phyloP scores from a whole-genome alignment of 2,113 vertebrate genomes.

The Pseudorhombus dupliciocellatus region DNA sequence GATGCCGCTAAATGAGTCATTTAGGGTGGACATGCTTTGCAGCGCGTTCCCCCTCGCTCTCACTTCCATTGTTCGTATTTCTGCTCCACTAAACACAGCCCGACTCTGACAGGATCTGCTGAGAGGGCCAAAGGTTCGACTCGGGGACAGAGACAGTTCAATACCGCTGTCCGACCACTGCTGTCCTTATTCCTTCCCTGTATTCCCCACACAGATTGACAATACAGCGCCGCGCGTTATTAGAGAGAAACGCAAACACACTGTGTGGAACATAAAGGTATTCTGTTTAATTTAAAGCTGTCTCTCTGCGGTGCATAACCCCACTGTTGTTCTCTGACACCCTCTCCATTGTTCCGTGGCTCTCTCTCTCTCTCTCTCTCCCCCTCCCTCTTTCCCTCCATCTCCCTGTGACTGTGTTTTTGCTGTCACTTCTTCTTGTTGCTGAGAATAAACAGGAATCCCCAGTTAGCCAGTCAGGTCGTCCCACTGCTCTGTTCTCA shows the following conservation, averaged over 20 bases:
- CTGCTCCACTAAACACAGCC: constrained; percentile 57
- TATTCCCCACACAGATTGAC: background rate
- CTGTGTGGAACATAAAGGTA: background rate
- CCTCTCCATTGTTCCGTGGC: background rate
- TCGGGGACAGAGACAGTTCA: constrained; percentile 13
- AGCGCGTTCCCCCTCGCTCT: constrained; percentile 5
- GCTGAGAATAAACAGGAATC: constrained; percentile 46
- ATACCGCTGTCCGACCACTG: constrained; percentile 28
- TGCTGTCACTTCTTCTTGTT: background rate
- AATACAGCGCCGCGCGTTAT: background rate
- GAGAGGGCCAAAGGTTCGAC: constrained; percentile 59
- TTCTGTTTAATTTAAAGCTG: background rate
- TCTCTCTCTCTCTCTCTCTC: background rate
- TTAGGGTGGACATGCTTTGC: constrained; percentile 40
- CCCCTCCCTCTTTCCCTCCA: background rate
- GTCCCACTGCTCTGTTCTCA: constrained; percentile 53
- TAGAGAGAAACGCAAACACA: constrained; percentile 2
- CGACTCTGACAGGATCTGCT: constrained; percentile 61
- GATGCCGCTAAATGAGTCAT: constrained; percentile 37
- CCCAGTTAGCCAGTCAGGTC: constrained; percentile 38
- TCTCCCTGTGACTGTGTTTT: background rate
- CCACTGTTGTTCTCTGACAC: background rate
- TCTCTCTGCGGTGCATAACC: background rate
- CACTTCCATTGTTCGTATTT: constrained; percentile 39
- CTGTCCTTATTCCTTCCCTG: constrained; percentile 9